Evolutionary conservation across 2,888 invertebrate species (phyloP).

Genomic region (Deilephila porcellus): DNA sequence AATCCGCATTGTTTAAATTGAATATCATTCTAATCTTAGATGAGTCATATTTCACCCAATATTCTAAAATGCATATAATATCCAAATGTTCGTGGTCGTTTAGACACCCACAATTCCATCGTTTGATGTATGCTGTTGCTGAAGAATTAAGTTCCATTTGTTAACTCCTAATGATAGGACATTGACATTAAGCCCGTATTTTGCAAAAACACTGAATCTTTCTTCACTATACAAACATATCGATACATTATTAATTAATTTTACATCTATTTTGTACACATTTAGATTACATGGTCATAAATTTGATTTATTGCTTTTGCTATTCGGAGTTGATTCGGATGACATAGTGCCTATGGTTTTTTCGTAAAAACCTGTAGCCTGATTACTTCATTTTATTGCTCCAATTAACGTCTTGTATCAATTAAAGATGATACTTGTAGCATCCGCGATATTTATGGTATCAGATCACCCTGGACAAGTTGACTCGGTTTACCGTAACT

Average conservation of each 20-base stretch:
- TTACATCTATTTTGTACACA: background rate
- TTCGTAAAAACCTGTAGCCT: constrained; percentile 18
- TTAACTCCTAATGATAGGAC: background rate
- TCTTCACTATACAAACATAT: background rate
- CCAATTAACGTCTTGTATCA: constrained; percentile 50
- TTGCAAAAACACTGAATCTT: background rate
- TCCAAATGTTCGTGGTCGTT: no score
- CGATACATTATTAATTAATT: background rate
- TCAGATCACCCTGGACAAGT: constrained; percentile 60
- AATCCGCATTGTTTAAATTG: no score
- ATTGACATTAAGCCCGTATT: background rate
- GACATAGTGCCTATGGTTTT: background rate
- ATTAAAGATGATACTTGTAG: constrained; percentile 47
- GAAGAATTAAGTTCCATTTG: background rate
- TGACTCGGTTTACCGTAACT: constrained; percentile 72
- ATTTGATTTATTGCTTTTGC: constrained; percentile 8
- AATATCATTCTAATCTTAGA: no score
- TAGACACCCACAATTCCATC: no score
- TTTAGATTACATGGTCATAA: constrained; percentile 11
- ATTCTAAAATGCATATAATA: no score
- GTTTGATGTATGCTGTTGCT: background rate
- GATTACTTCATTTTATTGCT: constrained; percentile 41
- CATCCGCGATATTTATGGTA: constrained; percentile 59
- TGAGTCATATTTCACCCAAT: no score
- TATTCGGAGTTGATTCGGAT: background rate